Conservation (phyloP, 2,113 vertebrate species). For the Chionomys nivalis region DNA sequence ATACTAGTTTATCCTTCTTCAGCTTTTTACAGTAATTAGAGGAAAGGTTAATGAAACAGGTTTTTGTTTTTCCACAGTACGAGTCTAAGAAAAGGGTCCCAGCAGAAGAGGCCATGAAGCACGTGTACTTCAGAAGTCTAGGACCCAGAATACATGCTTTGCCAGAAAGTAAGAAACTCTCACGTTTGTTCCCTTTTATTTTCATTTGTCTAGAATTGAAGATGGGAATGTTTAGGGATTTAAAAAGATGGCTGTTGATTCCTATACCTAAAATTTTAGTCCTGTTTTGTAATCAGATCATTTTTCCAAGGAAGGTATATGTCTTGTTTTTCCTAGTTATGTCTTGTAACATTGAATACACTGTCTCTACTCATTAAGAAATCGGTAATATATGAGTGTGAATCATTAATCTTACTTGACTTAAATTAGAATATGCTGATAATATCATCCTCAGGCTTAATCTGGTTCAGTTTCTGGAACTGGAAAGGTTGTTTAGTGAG, state of each 20-base stretch:
- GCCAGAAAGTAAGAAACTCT: conserved; percentile 92
- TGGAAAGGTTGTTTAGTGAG: background rate
- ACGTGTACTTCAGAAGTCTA: conserved; percentile 96
- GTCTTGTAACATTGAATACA: conserved; percentile 8
- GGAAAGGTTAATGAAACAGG: conserved; percentile 44
- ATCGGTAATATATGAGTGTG: background rate
- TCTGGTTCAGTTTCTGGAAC: conserved; percentile 31
- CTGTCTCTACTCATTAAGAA: background rate
- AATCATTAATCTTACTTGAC: background rate
- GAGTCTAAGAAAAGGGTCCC: conserved; percentile 98
- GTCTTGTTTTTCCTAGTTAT: background rate
- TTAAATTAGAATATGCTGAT: conserved; percentile 24
- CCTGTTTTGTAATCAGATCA: background rate
- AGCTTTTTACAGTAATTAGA: conserved; percentile 31
- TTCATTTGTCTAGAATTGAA: conserved; percentile 31
- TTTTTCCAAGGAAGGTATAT: background rate
- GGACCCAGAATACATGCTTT: conserved; percentile 93
- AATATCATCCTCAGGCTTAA: background rate
- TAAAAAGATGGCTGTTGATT: background rate
- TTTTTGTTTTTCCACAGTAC: conserved; percentile 87
- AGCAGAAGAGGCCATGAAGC: conserved; percentile 98
- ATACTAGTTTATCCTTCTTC: background rate
- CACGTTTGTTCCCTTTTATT: conserved; percentile 50
- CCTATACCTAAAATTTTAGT: conserved; percentile 12
- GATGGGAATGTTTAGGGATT: background rate